phyloP scores from a whole-genome alignment of 2,888 invertebrate species.

The Himalopsyche anomala region DNA sequence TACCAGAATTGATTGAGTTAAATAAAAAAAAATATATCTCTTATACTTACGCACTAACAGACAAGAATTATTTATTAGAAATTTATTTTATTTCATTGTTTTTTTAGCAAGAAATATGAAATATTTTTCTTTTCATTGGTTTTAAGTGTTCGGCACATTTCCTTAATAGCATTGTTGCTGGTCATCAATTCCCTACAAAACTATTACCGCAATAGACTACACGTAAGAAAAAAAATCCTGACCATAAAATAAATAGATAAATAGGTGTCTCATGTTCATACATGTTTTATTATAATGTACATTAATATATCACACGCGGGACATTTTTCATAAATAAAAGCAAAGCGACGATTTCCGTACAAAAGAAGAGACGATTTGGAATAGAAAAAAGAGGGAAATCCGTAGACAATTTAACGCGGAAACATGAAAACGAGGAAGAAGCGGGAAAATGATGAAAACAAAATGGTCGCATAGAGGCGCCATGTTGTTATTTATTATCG shows the following conservation, averaged over 20 bases:
- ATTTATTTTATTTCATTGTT: too few relatives aligned
- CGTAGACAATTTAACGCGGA: conserved; percentile 1
- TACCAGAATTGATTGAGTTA: too few relatives aligned
- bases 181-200: neutral
- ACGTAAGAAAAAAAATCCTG: neutral
- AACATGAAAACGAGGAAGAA: neutral
- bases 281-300: conserved; percentile 1
- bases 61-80: too few relatives aligned
- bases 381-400: conserved; percentile 2
- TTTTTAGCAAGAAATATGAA: too few relatives aligned
- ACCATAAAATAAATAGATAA: neutral
- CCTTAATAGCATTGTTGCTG: neutral
- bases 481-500: conserved; percentile 40
- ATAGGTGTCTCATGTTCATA: neutral
- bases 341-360: conserved; percentile 5
- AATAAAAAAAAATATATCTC: too few relatives aligned
- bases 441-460: conserved; percentile 40
- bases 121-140: too few relatives aligned
- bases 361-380: conserved; percentile 16
- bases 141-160: neutral
- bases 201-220: neutral
- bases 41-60: too few relatives aligned
- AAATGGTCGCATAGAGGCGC: conserved; percentile 31
- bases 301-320: conserved; percentile 10
- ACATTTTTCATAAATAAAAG: conserved; percentile 33